These are phyloP conservation scores for Trematocara nigrifrons DNA, from an alignment of 2,113 vertebrate genomes.

Conservation along the genomic window DNA sequence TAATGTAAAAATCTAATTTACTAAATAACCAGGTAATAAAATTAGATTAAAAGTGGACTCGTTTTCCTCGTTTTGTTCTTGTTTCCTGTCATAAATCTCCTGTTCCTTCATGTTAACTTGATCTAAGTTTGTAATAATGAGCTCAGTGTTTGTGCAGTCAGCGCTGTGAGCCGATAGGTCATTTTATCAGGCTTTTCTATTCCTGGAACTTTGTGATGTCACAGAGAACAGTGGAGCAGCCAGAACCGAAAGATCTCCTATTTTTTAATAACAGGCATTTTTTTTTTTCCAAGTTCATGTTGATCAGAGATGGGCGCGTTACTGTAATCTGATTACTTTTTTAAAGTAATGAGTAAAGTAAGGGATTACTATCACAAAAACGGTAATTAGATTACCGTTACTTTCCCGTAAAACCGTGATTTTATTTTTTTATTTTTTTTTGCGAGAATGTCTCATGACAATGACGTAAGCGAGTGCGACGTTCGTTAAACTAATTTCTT, in stretches of 20 bases:
- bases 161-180: not conserved
- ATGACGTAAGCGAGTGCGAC: too few relatives aligned
- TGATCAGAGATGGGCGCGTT: not conserved
- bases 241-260: rapidly evolving
- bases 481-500: too few relatives aligned
- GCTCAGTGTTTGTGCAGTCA: not conserved
- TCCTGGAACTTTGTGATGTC: not conserved
- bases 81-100: not conserved
- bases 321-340: too few relatives aligned
- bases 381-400: too few relatives aligned
- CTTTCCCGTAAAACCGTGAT: too few relatives aligned
- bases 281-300: rapidly evolving
- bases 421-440: too few relatives aligned
- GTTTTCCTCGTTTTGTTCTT: not conserved
- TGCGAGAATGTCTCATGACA: too few relatives aligned
- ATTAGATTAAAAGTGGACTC: not conserved
- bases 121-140: not conserved
- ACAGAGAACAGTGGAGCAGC: not conserved
- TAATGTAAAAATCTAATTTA: not conserved
- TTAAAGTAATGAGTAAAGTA: too few relatives aligned
- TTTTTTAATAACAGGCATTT: not conserved
- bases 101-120: not conserved
- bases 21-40: not conserved
- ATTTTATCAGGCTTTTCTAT: not conserved
- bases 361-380: too few relatives aligned